Conservation (phyloP, 2,797 vertebrate genomes). For the Gastrophryne carolinensis region DNA sequence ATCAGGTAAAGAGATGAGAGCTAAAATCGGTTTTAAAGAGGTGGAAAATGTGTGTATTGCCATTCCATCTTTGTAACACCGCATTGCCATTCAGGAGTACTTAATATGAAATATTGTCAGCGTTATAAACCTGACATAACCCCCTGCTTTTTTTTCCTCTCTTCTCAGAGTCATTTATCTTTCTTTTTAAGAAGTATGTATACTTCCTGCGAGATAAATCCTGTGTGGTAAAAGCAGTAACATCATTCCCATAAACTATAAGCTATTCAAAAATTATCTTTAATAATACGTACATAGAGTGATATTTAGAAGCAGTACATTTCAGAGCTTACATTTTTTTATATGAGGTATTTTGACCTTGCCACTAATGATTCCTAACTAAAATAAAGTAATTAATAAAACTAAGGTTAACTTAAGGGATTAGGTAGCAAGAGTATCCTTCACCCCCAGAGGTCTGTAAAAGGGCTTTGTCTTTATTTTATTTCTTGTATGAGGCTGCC, state of each 20-base stretch:
- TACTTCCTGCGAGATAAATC: slow-evolving; percentile 60
- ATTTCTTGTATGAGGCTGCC: no score
- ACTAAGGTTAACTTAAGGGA: no score
- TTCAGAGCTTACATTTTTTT: no score
- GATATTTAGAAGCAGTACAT: no score
- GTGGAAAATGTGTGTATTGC: slow-evolving; percentile 29
- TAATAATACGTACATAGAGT: background rate
- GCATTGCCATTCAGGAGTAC: slow-evolving; percentile 39
- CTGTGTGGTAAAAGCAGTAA: slow-evolving; percentile 1
- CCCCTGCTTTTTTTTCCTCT: slow-evolving; percentile 33
- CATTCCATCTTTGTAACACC: slow-evolving; percentile 26
- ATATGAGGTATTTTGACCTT: no score
- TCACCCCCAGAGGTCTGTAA: no score
- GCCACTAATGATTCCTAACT: no score
- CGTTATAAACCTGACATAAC: slow-evolving; percentile 52
- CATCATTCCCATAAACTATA: background rate
- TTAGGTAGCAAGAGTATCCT: no score
- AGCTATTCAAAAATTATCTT: background rate
- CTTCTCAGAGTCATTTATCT: slow-evolving; percentile 38
- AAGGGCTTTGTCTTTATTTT: no score
- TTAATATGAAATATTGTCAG: slow-evolving; percentile 50
- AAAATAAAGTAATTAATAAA: no score
- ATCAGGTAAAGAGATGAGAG: slow-evolving; percentile 6
- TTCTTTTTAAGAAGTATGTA: slow-evolving; percentile 47
- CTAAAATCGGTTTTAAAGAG: slow-evolving; percentile 29